phyloP scores from a whole-genome alignment of 2,113 vertebrate genomes.

The Laticauda colubrina region DNA sequence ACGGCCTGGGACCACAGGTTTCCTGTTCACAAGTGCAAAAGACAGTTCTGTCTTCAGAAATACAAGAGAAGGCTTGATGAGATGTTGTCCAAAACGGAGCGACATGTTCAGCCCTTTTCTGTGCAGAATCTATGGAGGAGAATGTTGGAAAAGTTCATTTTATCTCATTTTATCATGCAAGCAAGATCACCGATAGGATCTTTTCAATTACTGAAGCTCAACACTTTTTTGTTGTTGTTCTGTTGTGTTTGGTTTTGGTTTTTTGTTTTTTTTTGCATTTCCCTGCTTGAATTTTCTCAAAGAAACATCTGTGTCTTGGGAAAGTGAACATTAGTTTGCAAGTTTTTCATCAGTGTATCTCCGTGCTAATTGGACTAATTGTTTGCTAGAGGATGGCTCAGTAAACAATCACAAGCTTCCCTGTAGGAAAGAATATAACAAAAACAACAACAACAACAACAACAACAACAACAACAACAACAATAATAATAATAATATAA shows the following conservation, averaged over 20 bases:
- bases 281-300: slow-evolving; percentile 10
- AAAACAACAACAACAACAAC: neutral
- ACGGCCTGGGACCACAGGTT: slow-evolving; percentile 85
- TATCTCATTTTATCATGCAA: neutral
- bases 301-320: neutral
- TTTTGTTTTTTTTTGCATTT: neutral
- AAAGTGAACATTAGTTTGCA: neutral
- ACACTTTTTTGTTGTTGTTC: neutral
- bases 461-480: neutral
- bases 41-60: slow-evolving; percentile 84
- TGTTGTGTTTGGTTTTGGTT: neutral
- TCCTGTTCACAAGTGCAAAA: slow-evolving; percentile 86
- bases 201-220: neutral
- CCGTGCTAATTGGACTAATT: neutral
- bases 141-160: neutral
- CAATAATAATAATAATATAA: neutral
- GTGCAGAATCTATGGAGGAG: slow-evolving; percentile 51
- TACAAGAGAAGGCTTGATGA: slow-evolving; percentile 79
- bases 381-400: neutral
- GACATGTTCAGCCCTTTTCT: slow-evolving; percentile 59
- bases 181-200: neutral
- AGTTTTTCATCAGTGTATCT: slow-evolving; percentile 13
- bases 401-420: neutral
- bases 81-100: slow-evolving; percentile 82
- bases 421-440: neutral